Percentiles rank a stretch among this genome's conserved stretches.
phyloP scores from a whole-genome alignment of 2,113 vertebrate genomes.

The Trogon melanurus region DNA sequence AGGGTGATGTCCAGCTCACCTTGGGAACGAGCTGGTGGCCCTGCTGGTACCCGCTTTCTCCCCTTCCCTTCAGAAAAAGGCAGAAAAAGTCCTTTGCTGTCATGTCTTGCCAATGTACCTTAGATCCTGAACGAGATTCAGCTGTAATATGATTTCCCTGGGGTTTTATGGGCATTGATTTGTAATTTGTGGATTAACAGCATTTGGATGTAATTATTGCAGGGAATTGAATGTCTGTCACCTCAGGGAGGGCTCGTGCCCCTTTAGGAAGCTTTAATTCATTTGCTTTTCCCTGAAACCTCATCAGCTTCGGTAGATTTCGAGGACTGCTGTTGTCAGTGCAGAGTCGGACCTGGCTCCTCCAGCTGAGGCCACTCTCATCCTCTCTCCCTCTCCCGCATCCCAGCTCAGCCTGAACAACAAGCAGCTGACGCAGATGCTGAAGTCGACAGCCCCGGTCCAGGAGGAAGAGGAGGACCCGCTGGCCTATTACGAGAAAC shows the following conservation, averaged over 20 bases:
- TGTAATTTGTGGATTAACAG: slow-evolving; percentile 67
- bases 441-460: slow-evolving; percentile 84
- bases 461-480: slow-evolving; percentile 90
- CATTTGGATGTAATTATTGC: slow-evolving; percentile 61
- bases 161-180: slow-evolving; percentile 36
- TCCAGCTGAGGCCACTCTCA: neutral
- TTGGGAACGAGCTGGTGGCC: neutral
- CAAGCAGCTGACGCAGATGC: slow-evolving; percentile 91
- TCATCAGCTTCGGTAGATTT: neutral
- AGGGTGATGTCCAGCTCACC: neutral
- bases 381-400: neutral
- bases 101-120: neutral
- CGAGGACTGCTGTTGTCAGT: neutral
- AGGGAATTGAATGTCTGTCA: slow-evolving; percentile 47
- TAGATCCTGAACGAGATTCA: neutral
- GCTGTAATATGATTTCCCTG: slow-evolving; percentile 46
- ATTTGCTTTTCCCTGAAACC: slow-evolving; percentile 14
- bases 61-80: neutral
- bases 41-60: neutral
- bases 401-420: slow-evolving; percentile 93
- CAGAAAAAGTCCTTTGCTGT: neutral
- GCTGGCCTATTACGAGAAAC: slow-evolving; percentile 87
- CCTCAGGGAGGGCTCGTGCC: neutral
- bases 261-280: slow-evolving; percentile 28
- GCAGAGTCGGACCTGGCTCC: neutral